Evolutionary conservation across 2,797 vertebrate species (phyloP), one percentile per base, ranked within the genome.

Genomic region (Anguilla megastoma): DNA sequence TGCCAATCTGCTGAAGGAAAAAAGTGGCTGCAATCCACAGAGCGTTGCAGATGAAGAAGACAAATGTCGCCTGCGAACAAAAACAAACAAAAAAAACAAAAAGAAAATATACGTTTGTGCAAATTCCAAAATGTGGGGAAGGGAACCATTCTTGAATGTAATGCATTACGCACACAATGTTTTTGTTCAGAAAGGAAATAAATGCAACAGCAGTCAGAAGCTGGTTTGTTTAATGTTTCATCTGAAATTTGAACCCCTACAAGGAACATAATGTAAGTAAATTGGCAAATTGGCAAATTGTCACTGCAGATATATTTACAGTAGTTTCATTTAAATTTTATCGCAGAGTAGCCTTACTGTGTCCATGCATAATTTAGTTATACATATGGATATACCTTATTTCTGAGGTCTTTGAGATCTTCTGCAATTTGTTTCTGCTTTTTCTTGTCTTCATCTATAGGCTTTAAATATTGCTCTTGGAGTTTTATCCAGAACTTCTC

Each of bases 21-120:
- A 95, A 95, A 0, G 94, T 94, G 0, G 93, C 89, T 84, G 92
- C 91, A 45, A 96, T 87, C 95, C 95, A 96, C 56, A 96, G 10
- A 9, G 89, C 86, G 14, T 96, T 96, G 24, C 91, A 0, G 1
- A 94, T 92, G 91, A 96, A 95, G 91, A 90, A 95, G 52, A 90
- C 80, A n/a, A 96, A 96, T 83, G 90, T 95, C 24, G 91, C 91
- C 95, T 96, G 91, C 27, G 45, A 71, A 80, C 45, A 71, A 86
- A 85, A 16, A 84, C 7, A 79, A 63, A 21, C 30, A 76, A 86
- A 14, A 69, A 45, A 66, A 1, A 36, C 1, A 33, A 5, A 84
- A 33, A 52, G 8, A 54, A n/a, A 5, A 36, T 48, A 54, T 10
- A 85, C 6, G 58, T 7, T 30, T 7, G 54, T 24, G n/a, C 21